Evolutionary conservation across 2,113 vertebrate species (phyloP).

Genomic region (Epinephelus cyanopodus): DNA sequence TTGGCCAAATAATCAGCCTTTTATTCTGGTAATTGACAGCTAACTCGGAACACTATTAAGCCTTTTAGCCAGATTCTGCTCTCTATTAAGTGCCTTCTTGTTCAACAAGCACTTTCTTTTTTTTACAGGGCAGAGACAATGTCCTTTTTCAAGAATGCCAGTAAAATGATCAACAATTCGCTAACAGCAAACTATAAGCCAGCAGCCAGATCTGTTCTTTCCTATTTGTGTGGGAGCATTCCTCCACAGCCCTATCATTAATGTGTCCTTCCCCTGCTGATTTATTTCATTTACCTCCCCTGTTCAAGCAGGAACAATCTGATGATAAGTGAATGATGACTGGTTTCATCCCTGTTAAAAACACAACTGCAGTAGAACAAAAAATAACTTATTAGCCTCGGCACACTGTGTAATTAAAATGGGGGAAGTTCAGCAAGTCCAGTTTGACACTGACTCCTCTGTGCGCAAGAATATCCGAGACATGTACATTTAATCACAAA

Average conservation of each 20-base stretch:
- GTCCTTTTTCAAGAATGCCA: slow-evolving; percentile 21
- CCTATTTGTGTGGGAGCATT: slow-evolving; percentile 31
- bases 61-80: slow-evolving; percentile 11
- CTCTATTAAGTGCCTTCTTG: background rate
- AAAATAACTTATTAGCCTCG: slow-evolving; percentile 25
- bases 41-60: background rate
- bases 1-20: background rate
- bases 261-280: slow-evolving; percentile 32
- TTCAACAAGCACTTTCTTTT: slow-evolving; percentile 25
- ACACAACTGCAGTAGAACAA: slow-evolving; percentile 12
- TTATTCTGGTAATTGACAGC: background rate
- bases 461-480: slow-evolving; percentile 32
- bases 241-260: slow-evolving; percentile 28
- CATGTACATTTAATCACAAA: slow-evolving; percentile 53
- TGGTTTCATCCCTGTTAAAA: slow-evolving; percentile 39
- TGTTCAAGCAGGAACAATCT: slow-evolving; percentile 16
- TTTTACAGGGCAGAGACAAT: slow-evolving; percentile 9
- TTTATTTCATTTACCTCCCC: slow-evolving; percentile 54
- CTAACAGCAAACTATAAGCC: slow-evolving; percentile 45
- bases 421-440: slow-evolving; percentile 19
- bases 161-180: slow-evolving; percentile 44
- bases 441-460: slow-evolving; percentile 13
- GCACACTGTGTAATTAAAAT: slow-evolving; percentile 26
- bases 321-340: slow-evolving; percentile 54
- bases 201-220: slow-evolving; percentile 45